phyloP scores from a whole-genome alignment of 2,888 invertebrate genomes.

The Anorthoa munda region DNA sequence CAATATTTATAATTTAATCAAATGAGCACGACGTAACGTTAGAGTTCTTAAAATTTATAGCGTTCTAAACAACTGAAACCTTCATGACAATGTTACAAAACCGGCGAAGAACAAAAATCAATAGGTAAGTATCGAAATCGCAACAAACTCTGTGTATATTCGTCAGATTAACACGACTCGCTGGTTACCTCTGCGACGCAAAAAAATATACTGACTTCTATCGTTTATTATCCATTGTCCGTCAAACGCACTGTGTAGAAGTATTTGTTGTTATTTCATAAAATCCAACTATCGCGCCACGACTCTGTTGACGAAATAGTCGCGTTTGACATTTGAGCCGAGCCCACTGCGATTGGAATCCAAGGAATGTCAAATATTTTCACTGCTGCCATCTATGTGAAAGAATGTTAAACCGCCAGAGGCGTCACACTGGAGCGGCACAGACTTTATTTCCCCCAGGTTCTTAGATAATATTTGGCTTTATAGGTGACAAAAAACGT shows the following conservation, averaged over 20 bases:
- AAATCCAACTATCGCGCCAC: conserved; percentile 90
- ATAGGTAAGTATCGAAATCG: conserved; percentile 82
- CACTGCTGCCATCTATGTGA: conserved; percentile 92
- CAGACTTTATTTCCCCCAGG: conserved; percentile 61
- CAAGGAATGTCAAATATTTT: conserved; percentile 93
- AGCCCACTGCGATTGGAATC: conserved; percentile 93
- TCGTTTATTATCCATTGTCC: conserved; percentile 86
- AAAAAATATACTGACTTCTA: conserved; percentile 82
- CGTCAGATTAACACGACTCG: conserved; percentile 80
- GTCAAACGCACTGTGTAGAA: conserved; percentile 81
- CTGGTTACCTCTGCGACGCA: conserved; percentile 78
- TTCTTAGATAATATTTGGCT: conserved; percentile 36
- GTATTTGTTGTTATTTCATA: conserved; percentile 89
- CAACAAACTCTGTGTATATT: conserved; percentile 78
- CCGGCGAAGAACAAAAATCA: conserved; percentile 89
- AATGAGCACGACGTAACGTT: conserved; percentile 60
- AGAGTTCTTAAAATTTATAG: conserved; percentile 64
- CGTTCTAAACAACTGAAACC: conserved; percentile 79
- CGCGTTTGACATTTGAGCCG: conserved; percentile 94
- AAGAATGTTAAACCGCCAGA: conserved; percentile 84
- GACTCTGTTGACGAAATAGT: conserved; percentile 91
- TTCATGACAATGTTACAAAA: conserved; percentile 85
- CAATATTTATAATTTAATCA: conserved; percentile 66
- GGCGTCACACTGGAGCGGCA: conserved; percentile 83
- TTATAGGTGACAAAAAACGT: conserved; percentile 23